Base-by-base conservation (phyloP, 2,113 vertebrate genomes). In the Crotalus viridis region DNA sequence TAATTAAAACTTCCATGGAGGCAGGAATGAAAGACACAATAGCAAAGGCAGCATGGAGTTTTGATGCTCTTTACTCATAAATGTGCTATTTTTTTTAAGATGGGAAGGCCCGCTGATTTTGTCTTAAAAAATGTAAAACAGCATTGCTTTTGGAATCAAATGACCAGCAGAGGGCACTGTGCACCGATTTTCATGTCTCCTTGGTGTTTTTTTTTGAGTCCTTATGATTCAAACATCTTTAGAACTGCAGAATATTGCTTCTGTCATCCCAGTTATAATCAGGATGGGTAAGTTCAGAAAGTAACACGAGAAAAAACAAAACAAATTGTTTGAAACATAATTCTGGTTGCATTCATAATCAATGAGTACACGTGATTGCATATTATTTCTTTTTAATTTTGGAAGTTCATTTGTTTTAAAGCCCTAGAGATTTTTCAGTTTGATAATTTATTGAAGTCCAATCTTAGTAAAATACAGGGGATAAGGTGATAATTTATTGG, bases 131-230 rank as follows among this genome's bases (percentile, higher is more conserved):
- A n/a, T 56, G 22, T 0, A 17, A 6, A 21, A 3, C 0, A 0
- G 3, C 26, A 7, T 0, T 51, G 1, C 43, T 33, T 24, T 90
- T 96, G 92, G 85, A 55, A 0, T 0, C 0, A 6, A 0, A 0
- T 0, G 81, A 48, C 9, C 98, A 96, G 96, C 54, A 96, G 98
- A 97, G 97, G 97, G 96, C 96, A 61, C 95, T 97, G 96, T 94
- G 12, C 24, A 94, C 97, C 28, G 96, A 26, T 92, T 93, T 93
- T 89, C 2, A 6, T 0, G 15, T 0, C 64, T 24, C 4, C 5
- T 0, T 1, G 0, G 48, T 17, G 10, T 13, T 91, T 0, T n/a
- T 12, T 91, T 0, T n/a, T 10, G 28, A 51, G 1, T 1, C 7
- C 21, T 3, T 61, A 51, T 57, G 39, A 0, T 85, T 88, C 39